These are phyloP conservation scores for Agrypnia vestita DNA, from an alignment of 1,140 invertebrate species.

Conservation along the genomic window DNA sequence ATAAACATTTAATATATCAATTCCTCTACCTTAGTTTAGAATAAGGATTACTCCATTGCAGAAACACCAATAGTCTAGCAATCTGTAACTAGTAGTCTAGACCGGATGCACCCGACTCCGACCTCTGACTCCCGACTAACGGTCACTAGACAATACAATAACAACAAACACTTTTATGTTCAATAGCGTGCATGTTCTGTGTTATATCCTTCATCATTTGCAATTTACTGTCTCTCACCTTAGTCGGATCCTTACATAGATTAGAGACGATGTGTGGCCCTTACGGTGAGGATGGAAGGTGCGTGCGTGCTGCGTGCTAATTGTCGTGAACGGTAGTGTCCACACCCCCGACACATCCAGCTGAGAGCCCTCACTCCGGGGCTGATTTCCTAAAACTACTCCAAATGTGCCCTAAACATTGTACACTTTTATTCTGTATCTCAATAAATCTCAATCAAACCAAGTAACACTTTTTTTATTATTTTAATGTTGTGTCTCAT, in stretches of 20 bases:
- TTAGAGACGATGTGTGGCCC: not conserved
- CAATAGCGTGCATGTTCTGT: slow-evolving; percentile 37
- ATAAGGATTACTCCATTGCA: slow-evolving; percentile 71
- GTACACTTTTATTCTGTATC: not conserved
- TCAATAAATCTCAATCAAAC: slow-evolving; percentile 14
- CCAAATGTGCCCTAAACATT: not conserved
- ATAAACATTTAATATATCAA: slow-evolving; percentile 57
- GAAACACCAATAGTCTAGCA: slow-evolving; percentile 73
- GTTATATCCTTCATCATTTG: slow-evolving; percentile 27
- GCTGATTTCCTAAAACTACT: not conserved
- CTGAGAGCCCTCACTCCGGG: too few species aligned
- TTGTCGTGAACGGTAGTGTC: not conserved
- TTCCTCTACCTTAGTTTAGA: slow-evolving; percentile 71
- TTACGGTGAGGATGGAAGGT: too few species aligned
- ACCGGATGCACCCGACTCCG: slow-evolving; percentile 59
- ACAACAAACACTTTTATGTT: not conserved
- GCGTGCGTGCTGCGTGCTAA: not conserved
- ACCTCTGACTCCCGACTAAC: not conserved
- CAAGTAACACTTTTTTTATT: not conserved
- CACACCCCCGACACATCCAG: not conserved
- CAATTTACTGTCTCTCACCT: not conserved
- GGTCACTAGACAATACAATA: not conserved
- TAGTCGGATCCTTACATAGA: not conserved
- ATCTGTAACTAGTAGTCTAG: slow-evolving; percentile 72
- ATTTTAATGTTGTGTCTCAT: not conserved